Evolutionary conservation across 2,797 vertebrate species (phyloP), one percentile per base, ranked within the genome.

Genomic region (Brotula barbata): DNA sequence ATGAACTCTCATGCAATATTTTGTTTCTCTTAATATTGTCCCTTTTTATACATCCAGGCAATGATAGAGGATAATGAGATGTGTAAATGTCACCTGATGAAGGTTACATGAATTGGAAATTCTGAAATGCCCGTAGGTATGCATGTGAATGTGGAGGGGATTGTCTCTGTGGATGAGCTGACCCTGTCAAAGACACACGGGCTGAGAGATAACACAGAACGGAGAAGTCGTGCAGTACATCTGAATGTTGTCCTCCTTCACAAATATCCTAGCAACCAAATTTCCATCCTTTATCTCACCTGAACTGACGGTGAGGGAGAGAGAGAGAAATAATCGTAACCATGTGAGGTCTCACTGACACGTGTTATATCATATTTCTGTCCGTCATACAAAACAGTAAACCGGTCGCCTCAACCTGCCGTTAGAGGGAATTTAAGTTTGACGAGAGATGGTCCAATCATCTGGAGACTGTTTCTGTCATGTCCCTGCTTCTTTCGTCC

Each of bases 361-460:
- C n/a, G n/a, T n/a, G n/a, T n/a, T n/a, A n/a, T n/a, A n/a, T n/a
- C n/a, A n/a, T n/a, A 75, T 47, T 45, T 21, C 55, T 43, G 13
- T 6, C 8, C 37, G 45, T 55, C 14, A 51, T 58, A 47, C 46
- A 68, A 71, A 63, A 25, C 1, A 8, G 25, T 22, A 43, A 66
- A 47, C 42, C 66, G 56, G 33, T 63, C 50, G 34, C 25, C 33
- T 64, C 41, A 54, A 13, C 56, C 23, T 33, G 56, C 68, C 64
- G 45, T 44, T 72, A 57, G 21, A 44, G 63, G 66, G 73, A 64
- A 83, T 84, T 82, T 49, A 77, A 73, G 60, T 65, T 25, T 36
- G 64, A 71, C 67, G 68, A 51, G 67, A 78, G 59, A 55, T 5
- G 12, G 70, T 75, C 51, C 65, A 85, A 81, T 85, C 77, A 80